Base-by-base conservation (phyloP, 2,888 invertebrate genomes). In the Odontocolon sp. region DNA sequence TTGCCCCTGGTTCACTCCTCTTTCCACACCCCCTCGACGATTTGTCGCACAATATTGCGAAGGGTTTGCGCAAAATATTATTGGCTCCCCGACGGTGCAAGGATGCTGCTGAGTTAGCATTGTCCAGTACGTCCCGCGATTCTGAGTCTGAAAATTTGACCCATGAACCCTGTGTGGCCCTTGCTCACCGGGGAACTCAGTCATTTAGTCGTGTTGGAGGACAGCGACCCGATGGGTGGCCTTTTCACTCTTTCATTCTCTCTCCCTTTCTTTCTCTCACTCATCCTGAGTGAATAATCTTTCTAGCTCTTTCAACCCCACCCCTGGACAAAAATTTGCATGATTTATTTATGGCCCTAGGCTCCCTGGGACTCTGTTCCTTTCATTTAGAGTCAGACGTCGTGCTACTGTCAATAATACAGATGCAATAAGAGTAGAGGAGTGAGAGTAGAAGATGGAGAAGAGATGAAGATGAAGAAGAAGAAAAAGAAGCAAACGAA, bases 61-160 rank as follows among this genome's bases (percentile, higher is more conserved):
- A 67, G 77, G 80, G 78, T 81, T 82, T 80, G 80, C 80, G 78
- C 80, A 80, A 82, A 83, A 83, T 82, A 81, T 81, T 81, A 83
- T 83, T 76, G 80, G 72, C 80, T 69, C 76, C 69, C 78, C 71
- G 61, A 73, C 54, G 47, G 31, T 47, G 42, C 9, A 16, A 31
- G 56, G 26, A 38, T 42, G 52, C 56, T 61, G 68, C 63, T 42
- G 63, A 45, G 33, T 36, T 36, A n/a, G 26, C 38, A 59, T 47
- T 61, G 54, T 52, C 5, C 33, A n/a, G 6, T 26, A 1, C 6
- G 8, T 56, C 8, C 31, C 33, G n/a, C 47, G 2, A n/a, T 21
- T 11, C n/a, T 4, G 28, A 4, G 16, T 18, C 56, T 33, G 23
- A 70, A 70, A 54, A 52, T 68, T 33, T 36, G 59, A 47, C 40